Evolutionary conservation across 2,888 invertebrate species (phyloP), one percentile per base, ranked within the genome.

Genomic region (Drosophila paucipuncta): DNA sequence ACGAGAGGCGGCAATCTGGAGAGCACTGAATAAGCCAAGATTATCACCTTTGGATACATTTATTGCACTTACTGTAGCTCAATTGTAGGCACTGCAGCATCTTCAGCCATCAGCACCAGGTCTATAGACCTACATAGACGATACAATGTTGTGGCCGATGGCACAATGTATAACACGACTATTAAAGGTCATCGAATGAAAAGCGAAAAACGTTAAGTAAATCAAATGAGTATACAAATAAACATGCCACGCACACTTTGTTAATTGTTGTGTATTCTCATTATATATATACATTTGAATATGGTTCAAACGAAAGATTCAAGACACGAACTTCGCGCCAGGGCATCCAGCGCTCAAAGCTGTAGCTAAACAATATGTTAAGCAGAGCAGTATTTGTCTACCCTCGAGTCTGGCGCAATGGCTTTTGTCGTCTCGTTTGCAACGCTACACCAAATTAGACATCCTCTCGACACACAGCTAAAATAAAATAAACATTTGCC

Each of bases 51-150:
- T 85, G 68, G 78, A 62, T 78, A 71, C 80, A 67, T 80, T 85
- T 80, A 83, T 88, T 88, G 85, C 85, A 88, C 85, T 85, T 85
- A 85, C 65, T 78, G 80, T 78, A 81, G 77, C 85, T 87, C 88
- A 88, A 82, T 82, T 85, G 81, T 67, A 62, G 50, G 55, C 80
- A 73, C 69, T 68, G 68, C 59, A 62, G 58, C 63, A 65, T 73
- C 66, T 69, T 50, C 57, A 64, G 47, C 61, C 25, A 35, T 11
- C 73, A 73, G 49, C 61, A 62, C 41, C 70, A 47, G 25, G 60
- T 68, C 64, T 67, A 37, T 47, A 50, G 78, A 80, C 77, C 80
- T 61, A 76, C 80, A 68, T 65, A 66, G 75, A 68, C 61, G 80
- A 7, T 58, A 35, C 22, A 54, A 55, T n/a, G 54, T n/a, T 58